Evolutionary conservation across 2,888 invertebrate species (phyloP).

Genomic region (Chalcosyrphus nemorum): DNA sequence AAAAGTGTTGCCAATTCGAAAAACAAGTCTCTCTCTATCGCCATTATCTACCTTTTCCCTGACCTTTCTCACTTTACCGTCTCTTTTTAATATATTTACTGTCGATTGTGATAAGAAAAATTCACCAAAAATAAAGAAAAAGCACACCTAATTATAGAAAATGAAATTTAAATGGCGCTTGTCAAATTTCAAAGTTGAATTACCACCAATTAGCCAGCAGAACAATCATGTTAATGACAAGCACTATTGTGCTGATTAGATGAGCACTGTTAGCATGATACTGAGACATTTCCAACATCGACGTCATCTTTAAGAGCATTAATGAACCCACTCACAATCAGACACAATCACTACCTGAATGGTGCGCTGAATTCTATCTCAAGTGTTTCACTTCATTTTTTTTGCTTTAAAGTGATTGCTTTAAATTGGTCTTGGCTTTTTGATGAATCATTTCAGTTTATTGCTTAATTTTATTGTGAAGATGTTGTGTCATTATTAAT

Average conservation of each 20-base stretch:
- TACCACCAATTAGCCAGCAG: background rate
- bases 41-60: no score
- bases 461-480: background rate
- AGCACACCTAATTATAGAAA: background rate
- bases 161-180: background rate
- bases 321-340: background rate
- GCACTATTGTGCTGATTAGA: constrained; percentile 1
- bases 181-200: constrained; percentile 2
- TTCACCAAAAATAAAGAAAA: background rate
- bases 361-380: background rate
- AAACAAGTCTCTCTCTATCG: no score
- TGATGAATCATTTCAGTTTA: background rate
- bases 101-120: background rate
- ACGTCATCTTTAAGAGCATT: no score
- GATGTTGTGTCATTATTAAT: background rate
- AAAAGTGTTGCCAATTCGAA: no score
- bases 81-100: no score
- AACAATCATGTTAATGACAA: background rate
- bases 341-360: background rate
- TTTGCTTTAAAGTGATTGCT: background rate
- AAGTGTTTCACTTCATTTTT: background rate
- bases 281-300: background rate
- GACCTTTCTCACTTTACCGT: no score
- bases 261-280: constrained; percentile 1
- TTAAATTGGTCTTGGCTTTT: background rate